Evolutionary conservation across 2,888 invertebrate species (phyloP), one percentile per base, ranked within the genome.

Genomic region (Zeuzera pyrina): DNA sequence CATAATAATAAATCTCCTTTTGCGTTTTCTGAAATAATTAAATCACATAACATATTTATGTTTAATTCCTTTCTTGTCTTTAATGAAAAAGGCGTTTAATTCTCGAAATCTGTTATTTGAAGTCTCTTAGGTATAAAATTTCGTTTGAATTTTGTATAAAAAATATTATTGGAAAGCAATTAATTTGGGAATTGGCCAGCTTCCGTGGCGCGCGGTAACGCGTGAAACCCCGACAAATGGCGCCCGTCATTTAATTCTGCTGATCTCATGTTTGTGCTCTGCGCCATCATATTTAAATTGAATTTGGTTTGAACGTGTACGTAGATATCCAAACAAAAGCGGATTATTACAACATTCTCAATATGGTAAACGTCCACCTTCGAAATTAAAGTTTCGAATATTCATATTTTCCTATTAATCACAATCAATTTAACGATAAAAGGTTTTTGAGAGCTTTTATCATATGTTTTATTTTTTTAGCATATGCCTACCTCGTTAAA

Each of bases 231-330:
- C 69, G 64, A 72, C 73, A 73, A 73, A 73, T 70, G 69, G 70
- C 60, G 52, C 61, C 53, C 70, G 68, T 74, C 76, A 72, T 79
- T 79, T 76, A 73, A 74, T 76, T 68, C 60, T 56, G 79, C 77
- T 72, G 76, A 78, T 69, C 70, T 66, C 76, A 70, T 81, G 76
- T 81, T 79, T 83, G 77, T 64, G 54, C 64, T 53, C 59, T 50
- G 47, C 58, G 57, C 73, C 71, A 70, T 77, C 73, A 77, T 79
- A 78, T 81, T 79, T 74, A 76, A 81, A 79, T 79, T 79, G 69
- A 78, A 79, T 74, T 77, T 74, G 5, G 14, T 30, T 35, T 28
- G 24, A 32, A 23, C 15, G 29, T 15, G 15, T 11, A 10, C 55
- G 66, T 64, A 57, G 57, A 52, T 53, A 57, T 44, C 61, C 65